Conservation (phyloP, 2,113 vertebrate species). For the Dinomys branickii region DNA sequence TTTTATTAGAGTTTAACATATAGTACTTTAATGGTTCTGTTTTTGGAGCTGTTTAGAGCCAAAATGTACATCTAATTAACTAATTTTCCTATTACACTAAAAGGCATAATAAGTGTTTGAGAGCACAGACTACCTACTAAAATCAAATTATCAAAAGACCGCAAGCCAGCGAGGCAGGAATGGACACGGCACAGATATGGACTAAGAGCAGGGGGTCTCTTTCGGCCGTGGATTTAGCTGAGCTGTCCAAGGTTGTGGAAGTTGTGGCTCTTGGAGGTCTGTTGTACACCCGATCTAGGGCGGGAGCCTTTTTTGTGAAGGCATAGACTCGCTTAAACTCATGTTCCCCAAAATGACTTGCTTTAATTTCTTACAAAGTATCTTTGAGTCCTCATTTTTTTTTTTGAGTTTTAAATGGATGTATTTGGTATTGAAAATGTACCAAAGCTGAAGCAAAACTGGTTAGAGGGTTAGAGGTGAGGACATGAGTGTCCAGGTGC, state of each 20-base stretch:
- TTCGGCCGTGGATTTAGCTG: background rate
- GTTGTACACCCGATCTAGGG: background rate
- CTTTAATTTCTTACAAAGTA: background rate
- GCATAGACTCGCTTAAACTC: background rate
- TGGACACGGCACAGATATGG: background rate
- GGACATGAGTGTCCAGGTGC: too few species aligned
- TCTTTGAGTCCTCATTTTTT: background rate
- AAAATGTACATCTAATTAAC: conserved; percentile 48
- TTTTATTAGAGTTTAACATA: conserved; percentile 28
- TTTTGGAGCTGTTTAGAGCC: background rate
- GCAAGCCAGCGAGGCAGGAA: background rate
- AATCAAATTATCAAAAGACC: conserved; percentile 15
- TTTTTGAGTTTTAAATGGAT: too few species aligned
- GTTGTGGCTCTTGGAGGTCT: background rate
- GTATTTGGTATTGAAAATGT: too few species aligned
- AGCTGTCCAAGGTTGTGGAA: background rate
- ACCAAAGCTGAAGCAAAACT: background rate
- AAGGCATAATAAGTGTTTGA: background rate
- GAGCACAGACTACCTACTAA: background rate
- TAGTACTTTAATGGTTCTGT: conserved; percentile 34
- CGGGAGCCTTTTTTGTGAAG: background rate
- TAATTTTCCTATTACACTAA: conserved; percentile 59
- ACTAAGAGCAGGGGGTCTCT: background rate
- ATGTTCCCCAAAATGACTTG: background rate
- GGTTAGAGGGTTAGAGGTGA: background rate